These are phyloP conservation scores for Rhynchophorus ferrugineus DNA, from an alignment of 1,140 invertebrate genomes.

Conservation along the genomic window DNA sequence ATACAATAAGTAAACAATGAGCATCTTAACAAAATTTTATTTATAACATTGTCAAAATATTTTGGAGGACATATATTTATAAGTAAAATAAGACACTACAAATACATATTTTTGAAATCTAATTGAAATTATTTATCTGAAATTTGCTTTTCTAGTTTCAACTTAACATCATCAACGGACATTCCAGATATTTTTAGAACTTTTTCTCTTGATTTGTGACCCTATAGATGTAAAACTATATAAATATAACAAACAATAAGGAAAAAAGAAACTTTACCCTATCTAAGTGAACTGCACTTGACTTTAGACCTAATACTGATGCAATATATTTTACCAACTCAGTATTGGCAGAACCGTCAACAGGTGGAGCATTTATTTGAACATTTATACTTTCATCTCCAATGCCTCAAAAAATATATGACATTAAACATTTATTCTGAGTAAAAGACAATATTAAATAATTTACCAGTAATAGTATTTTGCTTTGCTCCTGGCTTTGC, in stretches of 20 bases:
- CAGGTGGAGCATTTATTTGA: constrained; percentile 63
- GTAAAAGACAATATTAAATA: constrained; percentile 6
- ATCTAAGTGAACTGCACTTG: constrained; percentile 56
- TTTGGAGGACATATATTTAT: too few species aligned
- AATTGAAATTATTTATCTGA: too few species aligned
- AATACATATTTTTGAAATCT: neutral
- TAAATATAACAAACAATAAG: constrained; percentile 3
- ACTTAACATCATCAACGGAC: constrained; percentile 37
- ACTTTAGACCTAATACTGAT: constrained; percentile 53
- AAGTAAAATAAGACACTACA: too few species aligned
- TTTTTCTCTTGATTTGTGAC: constrained; percentile 46
- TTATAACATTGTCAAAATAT: constrained; percentile 5
- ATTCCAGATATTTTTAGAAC: constrained; percentile 38
- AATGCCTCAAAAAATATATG: constrained; percentile 23
- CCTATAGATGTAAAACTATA: constrained; percentile 34
- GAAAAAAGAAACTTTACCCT: constrained; percentile 43
- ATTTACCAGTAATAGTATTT: constrained; percentile 59
- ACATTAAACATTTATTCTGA: constrained; percentile 1
- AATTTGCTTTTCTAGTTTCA: constrained; percentile 24
- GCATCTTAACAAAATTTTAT: neutral
- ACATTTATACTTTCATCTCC: constrained; percentile 40
- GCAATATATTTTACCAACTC: constrained; percentile 64
- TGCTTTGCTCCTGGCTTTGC: constrained; percentile 73
- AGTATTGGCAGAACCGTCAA: constrained; percentile 67
- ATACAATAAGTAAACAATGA: neutral